Base-by-base conservation (phyloP, 2,888 invertebrate species). In the Dryadula phaetusa region DNA sequence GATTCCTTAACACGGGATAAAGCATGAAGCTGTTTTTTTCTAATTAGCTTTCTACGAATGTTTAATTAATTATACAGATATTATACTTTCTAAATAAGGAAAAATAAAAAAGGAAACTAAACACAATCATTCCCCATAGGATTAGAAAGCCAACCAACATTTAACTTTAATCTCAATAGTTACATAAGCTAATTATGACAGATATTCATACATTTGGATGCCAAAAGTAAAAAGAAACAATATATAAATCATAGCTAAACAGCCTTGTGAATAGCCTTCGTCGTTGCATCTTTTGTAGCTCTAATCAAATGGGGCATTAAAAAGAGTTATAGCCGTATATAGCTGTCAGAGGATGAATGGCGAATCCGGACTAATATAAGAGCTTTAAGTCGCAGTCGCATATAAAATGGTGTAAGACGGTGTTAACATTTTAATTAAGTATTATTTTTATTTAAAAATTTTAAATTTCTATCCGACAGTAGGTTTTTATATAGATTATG, bases 271-370 rank as follows among this genome's bases (percentile, higher is more conserved):
- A 86, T 84, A 88, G 89, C 86, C 88, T 88, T 85, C 84, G 85
- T 86, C 78, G 85, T 84, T 84, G 82, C 80, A 74, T 77, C 85
- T 81, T 87, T 92, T 90, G 89, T 90, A 83, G 79, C 80, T 81
- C 79, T 82, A 86, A 90, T 92, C 90, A 91, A 90, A 91, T 88
- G 82, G 71, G 82, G 80, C 88, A 92, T 90, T 91, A 92, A 85
- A 87, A 90, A 90, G 90, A 92, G 83, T 86, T 86, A 92, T 92
- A 82, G 81, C 86, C 82, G 79, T 86, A 84, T 85, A 85, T 83
- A 87, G 84, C 81, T 90, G 88, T 88, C 89, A 86, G 77, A 76
- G 77, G 66, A 76, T 88, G 89, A 90, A 91, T 90, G 75, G 87
- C 77, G 81, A 85, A 85, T 85, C 80, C 81, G 76, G 75, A 79